Percentiles rank a stretch among this genome's conserved stretches.
Evolutionary conservation across 2,797 vertebrate species (phyloP).

Genomic region (Scomberomorus guttatus): DNA sequence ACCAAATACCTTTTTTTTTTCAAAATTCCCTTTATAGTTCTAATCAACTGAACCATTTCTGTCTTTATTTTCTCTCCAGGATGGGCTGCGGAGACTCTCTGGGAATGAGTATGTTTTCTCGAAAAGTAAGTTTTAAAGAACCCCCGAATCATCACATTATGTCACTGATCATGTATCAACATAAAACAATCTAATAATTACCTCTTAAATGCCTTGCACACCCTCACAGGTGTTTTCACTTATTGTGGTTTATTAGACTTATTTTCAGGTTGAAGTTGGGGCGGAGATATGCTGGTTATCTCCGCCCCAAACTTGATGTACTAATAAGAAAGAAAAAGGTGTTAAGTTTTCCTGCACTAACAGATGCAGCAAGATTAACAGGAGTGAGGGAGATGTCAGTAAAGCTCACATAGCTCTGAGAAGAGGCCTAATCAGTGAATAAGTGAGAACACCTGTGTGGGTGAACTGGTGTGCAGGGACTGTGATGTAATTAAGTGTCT

Average conservation of each 20-base stretch:
- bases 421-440: too few species aligned
- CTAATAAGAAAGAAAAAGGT: neutral
- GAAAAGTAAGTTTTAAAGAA: conserved; percentile 87
- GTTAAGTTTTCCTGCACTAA: too few species aligned
- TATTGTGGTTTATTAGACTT: too few species aligned
- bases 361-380: too few species aligned
- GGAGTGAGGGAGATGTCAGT: neutral
- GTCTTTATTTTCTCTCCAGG: conserved; percentile 82
- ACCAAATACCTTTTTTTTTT: too few species aligned
- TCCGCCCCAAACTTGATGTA: too few species aligned
- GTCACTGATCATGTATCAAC: neutral
- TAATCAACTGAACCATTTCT: neutral
- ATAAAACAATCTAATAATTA: neutral
- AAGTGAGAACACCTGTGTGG: too few species aligned
- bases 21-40: too few species aligned
- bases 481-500: neutral
- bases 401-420: neutral
- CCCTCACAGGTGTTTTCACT: too few species aligned
- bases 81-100: conserved; percentile 93
- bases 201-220: neutral
- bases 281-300: neutral
- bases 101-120: conserved; percentile 94
- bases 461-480: too few species aligned
- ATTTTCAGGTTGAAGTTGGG: too few species aligned
- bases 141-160: neutral